Evolutionary conservation across 2,888 invertebrate species (phyloP).

Genomic region (Atethmia centrago): DNA sequence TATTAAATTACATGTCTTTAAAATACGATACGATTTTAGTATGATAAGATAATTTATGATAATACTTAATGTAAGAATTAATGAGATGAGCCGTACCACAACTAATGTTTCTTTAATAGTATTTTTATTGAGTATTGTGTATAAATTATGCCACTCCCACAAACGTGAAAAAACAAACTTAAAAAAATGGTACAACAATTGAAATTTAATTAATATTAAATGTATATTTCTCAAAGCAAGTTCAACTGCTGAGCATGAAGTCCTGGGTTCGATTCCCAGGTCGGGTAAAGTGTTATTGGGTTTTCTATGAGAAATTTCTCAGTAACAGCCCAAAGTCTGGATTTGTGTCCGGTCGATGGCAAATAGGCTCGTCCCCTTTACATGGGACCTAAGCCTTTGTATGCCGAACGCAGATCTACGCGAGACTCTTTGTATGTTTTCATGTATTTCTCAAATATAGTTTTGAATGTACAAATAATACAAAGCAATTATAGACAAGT

Average conservation of each 20-base stretch:
- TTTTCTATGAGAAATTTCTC: too few species aligned
- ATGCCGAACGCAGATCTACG: too few species aligned
- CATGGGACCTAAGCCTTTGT: too few species aligned
- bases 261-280: too few species aligned
- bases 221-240: conserved; percentile 13
- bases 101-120: conserved; percentile 5
- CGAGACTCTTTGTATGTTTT: too few species aligned
- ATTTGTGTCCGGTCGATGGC: too few species aligned
- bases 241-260: too few species aligned
- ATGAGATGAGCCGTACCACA: conserved; percentile 20
- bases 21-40: conserved; percentile 1
- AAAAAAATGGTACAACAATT: conserved; percentile 35
- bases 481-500: conserved; percentile 40
- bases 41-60: not conserved
- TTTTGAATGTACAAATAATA: conserved; percentile 40
- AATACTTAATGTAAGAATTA: not conserved
- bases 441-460: conserved; percentile 17
- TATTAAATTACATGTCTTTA: conserved; percentile 25
- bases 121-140: conserved; percentile 24
- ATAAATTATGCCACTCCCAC: not conserved
- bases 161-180: conserved; percentile 4
- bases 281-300: too few species aligned
- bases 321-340: too few species aligned
- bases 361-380: too few species aligned
- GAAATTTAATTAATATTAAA: conserved; percentile 21